A percentile compares a stretch with the other conserved stretches of the same genome.
Evolutionary conservation across 2,888 invertebrate genomes (phyloP).

Genomic region (Monoplex corrugatus): DNA sequence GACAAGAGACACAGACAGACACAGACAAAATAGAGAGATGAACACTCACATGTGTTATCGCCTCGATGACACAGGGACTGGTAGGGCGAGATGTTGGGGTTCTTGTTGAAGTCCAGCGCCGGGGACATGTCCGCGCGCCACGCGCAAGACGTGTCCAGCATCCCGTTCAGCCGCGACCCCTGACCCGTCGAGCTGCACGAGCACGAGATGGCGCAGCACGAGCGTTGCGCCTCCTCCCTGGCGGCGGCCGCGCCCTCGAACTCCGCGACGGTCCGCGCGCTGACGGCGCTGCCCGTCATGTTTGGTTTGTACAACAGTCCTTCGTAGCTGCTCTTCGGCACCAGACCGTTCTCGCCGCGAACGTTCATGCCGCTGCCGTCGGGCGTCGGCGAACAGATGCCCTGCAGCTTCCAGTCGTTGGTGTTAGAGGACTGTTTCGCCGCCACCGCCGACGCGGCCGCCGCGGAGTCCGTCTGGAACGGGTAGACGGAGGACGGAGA

Average conservation of each 20-base stretch:
- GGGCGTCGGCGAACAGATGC: conserved; percentile 60
- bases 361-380: conserved; percentile 25
- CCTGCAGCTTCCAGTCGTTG: conserved; percentile 73
- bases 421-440: conserved; percentile 66
- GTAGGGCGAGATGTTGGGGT: conserved; percentile 70
- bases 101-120: conserved; percentile 73
- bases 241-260: conserved; percentile 27
- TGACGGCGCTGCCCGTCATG: conserved; percentile 58
- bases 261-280: conserved; percentile 29
- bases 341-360: conserved; percentile 53
- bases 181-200: conserved; percentile 64
- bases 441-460: conserved; percentile 54
- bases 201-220: conserved; percentile 74
- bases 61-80: conserved; percentile 73
- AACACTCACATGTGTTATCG: conserved; percentile 53
- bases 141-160: conserved; percentile 53
- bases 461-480: conserved; percentile 67
- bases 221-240: conserved; percentile 60
- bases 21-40: too few species aligned
- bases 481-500: conserved; percentile 72
- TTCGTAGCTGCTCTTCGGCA: conserved; percentile 69
- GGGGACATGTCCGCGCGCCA: conserved; percentile 70
- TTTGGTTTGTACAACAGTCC: conserved; percentile 70
- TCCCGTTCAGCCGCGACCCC: conserved; percentile 48
- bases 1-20: too few species aligned